Conservation (phyloP, 2,113 vertebrate species). For the Galbula dea region DNA sequence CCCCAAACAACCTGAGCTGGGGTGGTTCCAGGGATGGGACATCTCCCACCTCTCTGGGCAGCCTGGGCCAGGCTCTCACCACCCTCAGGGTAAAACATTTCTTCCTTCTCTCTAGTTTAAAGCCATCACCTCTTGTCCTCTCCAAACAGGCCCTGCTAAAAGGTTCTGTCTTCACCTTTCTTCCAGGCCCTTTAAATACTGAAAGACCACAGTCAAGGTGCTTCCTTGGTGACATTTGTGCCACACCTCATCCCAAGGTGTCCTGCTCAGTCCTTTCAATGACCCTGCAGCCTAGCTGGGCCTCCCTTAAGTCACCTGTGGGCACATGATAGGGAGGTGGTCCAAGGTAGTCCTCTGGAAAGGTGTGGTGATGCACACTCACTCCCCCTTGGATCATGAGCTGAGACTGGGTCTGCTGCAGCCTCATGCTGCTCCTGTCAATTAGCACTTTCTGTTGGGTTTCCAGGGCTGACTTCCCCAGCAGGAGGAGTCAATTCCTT, state of each 20-base stretch:
- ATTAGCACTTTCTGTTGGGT: not conserved
- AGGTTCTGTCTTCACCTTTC: no score
- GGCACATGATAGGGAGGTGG: not conserved
- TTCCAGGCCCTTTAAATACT: no score
- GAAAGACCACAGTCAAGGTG: no score
- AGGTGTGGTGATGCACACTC: not conserved
- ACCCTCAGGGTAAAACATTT: no score
- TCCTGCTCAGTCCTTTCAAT: not conserved
- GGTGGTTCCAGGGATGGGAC: no score
- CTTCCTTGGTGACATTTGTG: not conserved
- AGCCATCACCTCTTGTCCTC: no score
- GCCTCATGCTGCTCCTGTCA: not conserved
- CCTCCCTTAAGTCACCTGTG: not conserved
- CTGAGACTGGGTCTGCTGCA: no score
- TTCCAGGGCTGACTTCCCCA: not conserved
- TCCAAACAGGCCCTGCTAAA: no score
- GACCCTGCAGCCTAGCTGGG: not conserved
- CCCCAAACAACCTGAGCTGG: no score
- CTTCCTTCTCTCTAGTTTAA: no score
- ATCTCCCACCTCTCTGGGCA: no score
- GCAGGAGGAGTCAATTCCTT: not conserved
- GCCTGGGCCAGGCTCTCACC: no score
- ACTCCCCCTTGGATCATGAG: not conserved
- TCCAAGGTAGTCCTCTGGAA: not conserved
- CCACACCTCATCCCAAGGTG: not conserved